Conservation (phyloP, 2,113 vertebrate genomes). For the Prunella himalayana region DNA sequence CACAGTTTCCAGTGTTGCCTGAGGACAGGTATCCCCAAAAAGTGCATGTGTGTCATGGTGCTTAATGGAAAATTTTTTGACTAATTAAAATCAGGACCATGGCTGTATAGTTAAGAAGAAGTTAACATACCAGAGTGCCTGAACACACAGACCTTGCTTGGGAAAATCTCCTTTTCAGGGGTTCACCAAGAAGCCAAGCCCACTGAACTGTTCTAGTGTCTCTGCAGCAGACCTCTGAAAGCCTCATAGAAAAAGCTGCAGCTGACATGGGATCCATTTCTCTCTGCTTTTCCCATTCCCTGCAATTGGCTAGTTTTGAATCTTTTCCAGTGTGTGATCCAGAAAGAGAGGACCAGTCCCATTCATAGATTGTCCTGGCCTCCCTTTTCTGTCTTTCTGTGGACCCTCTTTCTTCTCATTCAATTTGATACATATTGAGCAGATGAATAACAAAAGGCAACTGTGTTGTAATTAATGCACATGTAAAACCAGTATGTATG, state of each 20-base stretch:
- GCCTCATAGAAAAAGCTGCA: neutral
- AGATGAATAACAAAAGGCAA: slow-evolving; percentile 40
- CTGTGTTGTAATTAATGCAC: slow-evolving; percentile 67
- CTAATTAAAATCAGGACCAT: neutral
- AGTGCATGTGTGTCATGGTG: fast-evolving
- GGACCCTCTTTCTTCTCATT: slow-evolving; percentile 12
- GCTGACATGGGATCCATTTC: neutral
- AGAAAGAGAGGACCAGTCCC: neutral
- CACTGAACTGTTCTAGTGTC: neutral
- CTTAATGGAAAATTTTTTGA: neutral
- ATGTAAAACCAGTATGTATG: slow-evolving; percentile 67
- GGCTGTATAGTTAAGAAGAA: slow-evolving; percentile 25
- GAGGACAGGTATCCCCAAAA: neutral
- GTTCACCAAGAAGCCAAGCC: neutral
- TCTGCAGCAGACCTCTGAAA: neutral
- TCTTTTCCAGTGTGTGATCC: neutral
- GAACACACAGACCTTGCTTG: neutral
- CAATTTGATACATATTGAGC: slow-evolving; percentile 51
- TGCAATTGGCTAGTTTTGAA: neutral
- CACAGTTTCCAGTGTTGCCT: neutral
- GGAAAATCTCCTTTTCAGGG: neutral
- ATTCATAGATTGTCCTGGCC: neutral
- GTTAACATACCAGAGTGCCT: neutral
- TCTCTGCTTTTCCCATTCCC: neutral
- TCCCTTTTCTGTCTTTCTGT: neutral